Conservation (phyloP, 2,888 invertebrate species). For the Perizoma affinitatum region DNA sequence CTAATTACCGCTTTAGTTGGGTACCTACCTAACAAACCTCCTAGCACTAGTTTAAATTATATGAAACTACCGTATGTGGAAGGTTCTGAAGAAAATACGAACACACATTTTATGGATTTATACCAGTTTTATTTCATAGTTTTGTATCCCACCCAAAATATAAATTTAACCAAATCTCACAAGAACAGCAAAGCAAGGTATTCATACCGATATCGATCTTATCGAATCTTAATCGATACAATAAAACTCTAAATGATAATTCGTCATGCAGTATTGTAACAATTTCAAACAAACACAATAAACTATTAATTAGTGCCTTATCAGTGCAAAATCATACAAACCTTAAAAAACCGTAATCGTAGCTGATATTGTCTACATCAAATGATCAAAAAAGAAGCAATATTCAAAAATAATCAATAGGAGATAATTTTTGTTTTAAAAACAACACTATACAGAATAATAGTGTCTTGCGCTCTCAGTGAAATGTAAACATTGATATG, state of each 20-base stretch:
- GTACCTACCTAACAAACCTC: too few species aligned
- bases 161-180: conserved; percentile 62
- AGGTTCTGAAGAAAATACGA: conserved; percentile 15
- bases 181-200: conserved; percentile 52
- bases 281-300: conserved; percentile 20
- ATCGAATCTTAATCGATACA: conserved; percentile 16
- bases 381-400: neutral
- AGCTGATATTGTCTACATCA: neutral
- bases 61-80: neutral
- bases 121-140: conserved; percentile 69
- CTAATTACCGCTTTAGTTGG: too few species aligned
- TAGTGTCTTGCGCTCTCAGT: conserved; percentile 63
- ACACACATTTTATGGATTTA: conserved; percentile 43
- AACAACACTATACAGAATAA: neutral
- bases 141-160: conserved; percentile 66
- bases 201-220: too few species aligned
- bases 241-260: conserved; percentile 18
- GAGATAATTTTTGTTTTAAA: too few species aligned
- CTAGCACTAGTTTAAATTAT: too few species aligned
- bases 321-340: conserved; percentile 6
- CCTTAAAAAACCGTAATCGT: too few species aligned
- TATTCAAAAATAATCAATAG: too few species aligned
- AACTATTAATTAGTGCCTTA: conserved; percentile 8
- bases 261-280: conserved; percentile 17
- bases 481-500: conserved; percentile 54